Evolutionary conservation across 2,797 vertebrate species (phyloP).

Genomic region (Spinus olivaceus): DNA sequence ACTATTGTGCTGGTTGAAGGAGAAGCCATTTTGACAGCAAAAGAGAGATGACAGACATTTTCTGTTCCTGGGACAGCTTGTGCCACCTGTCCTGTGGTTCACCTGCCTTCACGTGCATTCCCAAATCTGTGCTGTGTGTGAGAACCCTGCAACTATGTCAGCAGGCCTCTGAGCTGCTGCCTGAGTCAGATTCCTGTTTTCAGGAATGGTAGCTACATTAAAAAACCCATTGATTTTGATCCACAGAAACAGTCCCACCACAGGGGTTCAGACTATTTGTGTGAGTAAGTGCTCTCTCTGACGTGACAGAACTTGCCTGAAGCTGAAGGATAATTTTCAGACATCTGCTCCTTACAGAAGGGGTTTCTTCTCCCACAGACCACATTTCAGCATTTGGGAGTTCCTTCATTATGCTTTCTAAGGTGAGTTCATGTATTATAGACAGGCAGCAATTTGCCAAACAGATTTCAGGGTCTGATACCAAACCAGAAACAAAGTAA

Average conservation of each 20-base stretch:
- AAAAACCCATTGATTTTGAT: not conserved
- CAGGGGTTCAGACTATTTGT: constrained; percentile 3
- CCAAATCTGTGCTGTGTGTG: not conserved
- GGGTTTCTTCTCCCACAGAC: not conserved
- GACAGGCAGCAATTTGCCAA: not conserved
- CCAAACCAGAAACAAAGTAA: not conserved
- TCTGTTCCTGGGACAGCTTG: not conserved
- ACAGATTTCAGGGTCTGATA: not conserved
- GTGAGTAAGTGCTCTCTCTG: constrained; percentile 1
- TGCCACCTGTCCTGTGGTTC: not conserved
- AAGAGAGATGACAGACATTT: not conserved
- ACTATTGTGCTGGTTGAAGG: not conserved
- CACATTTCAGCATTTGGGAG: not conserved
- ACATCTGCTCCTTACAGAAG: constrained; percentile 30
- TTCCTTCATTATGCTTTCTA: not conserved
- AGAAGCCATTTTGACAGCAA: not conserved
- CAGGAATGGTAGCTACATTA: not conserved
- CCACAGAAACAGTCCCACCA: not conserved
- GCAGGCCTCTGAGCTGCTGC: not conserved
- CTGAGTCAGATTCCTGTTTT: not conserved
- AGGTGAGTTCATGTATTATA: not conserved
- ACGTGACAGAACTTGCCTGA: constrained; percentile 33
- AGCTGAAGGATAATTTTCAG: constrained; percentile 48
- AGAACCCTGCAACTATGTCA: rapidly evolving
- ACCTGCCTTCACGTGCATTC: not conserved